These are phyloP conservation scores for Emmelina monodactyla DNA, from an alignment of 2,888 invertebrate species.

Conservation along the genomic window DNA sequence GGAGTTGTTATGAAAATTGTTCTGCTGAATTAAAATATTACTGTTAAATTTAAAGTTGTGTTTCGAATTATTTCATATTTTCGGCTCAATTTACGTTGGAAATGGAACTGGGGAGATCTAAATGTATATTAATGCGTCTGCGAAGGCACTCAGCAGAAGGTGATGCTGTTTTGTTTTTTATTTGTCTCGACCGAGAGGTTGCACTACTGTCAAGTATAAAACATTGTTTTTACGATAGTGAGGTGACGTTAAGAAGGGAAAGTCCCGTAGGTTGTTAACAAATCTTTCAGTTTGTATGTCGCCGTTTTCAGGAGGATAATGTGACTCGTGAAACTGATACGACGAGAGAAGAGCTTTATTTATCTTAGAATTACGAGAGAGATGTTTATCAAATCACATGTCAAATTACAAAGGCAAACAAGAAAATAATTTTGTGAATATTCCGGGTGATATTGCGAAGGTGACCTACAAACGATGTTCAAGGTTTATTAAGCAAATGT, in stretches of 20 bases:
- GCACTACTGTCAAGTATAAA: conserved; percentile 52
- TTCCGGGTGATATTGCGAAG: no score
- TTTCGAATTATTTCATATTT: conserved; percentile 42
- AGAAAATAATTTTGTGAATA: no score
- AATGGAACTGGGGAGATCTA: conserved; percentile 35
- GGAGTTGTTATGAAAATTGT: no score
- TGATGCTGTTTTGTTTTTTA: conserved; percentile 61
- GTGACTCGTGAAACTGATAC: no score
- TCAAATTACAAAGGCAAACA: no score
- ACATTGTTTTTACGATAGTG: conserved; percentile 43
- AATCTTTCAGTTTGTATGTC: no score
- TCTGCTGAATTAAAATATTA: no score
- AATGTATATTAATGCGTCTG: conserved; percentile 60
- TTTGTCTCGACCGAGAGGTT: conserved; percentile 41
- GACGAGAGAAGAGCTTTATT: no score
- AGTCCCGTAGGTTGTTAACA: conserved; percentile 21
- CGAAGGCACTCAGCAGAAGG: conserved; percentile 33
- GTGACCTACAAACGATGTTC: no score
- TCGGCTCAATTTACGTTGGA: conserved; percentile 47
- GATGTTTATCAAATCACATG: no score
- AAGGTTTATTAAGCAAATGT: no score
- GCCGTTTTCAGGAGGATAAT: conserved; percentile 53
- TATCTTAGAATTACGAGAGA: neutral
- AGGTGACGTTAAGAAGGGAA: conserved; percentile 27
- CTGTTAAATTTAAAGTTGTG: no score